phyloP scores from a whole-genome alignment of 2,888 invertebrate genomes.

The Neoascia interrupta region DNA sequence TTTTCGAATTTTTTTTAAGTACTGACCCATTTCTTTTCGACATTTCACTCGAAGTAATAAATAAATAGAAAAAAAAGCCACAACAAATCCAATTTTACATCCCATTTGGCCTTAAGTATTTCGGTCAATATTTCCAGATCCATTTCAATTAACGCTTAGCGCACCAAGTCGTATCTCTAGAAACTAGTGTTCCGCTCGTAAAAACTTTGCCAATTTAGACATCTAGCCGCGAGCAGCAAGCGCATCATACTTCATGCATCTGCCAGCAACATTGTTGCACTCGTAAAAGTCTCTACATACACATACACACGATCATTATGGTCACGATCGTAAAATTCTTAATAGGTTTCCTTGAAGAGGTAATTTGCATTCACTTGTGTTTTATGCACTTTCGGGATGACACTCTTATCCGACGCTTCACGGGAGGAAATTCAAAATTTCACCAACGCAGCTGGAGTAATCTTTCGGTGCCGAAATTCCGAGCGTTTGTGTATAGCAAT shows the following conservation, averaged over 20 bases:
- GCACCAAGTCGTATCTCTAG: slow-evolving; percentile 32
- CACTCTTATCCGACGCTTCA: no score
- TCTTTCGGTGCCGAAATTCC: no score
- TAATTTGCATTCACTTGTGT: slow-evolving; percentile 3
- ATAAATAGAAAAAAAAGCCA: neutral
- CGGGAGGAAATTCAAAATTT: no score
- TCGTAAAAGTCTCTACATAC: slow-evolving; percentile 49
- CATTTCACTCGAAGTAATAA: neutral
- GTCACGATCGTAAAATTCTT: slow-evolving; percentile 45
- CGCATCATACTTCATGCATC: neutral
- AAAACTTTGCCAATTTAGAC: slow-evolving; percentile 47
- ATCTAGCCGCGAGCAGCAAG: slow-evolving; percentile 2
- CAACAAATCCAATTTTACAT: slow-evolving; percentile 39
- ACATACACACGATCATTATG: slow-evolving; percentile 25
- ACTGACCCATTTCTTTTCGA: neutral
- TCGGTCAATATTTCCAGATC: slow-evolving; percentile 39
- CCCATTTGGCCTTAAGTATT: slow-evolving; percentile 55
- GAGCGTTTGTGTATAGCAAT: no score
- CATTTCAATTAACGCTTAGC: slow-evolving; percentile 28
- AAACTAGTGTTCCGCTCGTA: slow-evolving; percentile 32
- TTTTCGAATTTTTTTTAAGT: no score
- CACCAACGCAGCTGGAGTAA: no score
- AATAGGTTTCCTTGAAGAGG: slow-evolving; percentile 33
- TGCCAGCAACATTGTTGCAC: slow-evolving; percentile 56
- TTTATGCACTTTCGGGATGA: no score